A percentile compares a stretch with the other conserved stretches of the same genome.
Evolutionary conservation across 2,888 invertebrate species (phyloP).

Genomic region (Trissolcus japonicus): DNA sequence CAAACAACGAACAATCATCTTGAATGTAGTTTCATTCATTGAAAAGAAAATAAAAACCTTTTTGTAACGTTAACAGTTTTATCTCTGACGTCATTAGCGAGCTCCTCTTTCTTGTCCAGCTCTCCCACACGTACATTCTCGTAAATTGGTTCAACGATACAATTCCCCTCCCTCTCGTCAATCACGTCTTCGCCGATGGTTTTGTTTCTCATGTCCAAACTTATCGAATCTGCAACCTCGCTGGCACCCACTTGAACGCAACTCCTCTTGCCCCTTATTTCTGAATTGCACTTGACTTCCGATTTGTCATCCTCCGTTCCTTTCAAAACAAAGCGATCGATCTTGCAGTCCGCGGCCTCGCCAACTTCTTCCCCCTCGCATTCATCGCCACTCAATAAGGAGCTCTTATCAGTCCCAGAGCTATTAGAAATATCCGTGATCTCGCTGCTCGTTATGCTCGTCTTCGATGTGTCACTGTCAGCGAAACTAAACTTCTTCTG

Average conservation of each 20-base stretch:
- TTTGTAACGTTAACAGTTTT: constrained; percentile 30
- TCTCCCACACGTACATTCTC: constrained; percentile 68
- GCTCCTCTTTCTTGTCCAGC: constrained; percentile 44
- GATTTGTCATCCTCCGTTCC: constrained; percentile 64
- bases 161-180: constrained; percentile 33
- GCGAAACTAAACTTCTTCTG: constrained; percentile 73
- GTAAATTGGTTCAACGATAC: constrained; percentile 69
- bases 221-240: constrained; percentile 28
- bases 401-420: constrained; percentile 77
- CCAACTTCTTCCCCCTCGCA: constrained; percentile 73
- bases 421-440: constrained; percentile 82
- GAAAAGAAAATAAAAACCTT: constrained; percentile 11
- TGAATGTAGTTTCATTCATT: neutral
- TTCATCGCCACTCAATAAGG: constrained; percentile 73
- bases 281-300: constrained; percentile 12
- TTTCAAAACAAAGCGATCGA: constrained; percentile 64
- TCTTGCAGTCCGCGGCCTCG: constrained; percentile 71
- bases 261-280: neutral
- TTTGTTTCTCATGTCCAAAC: constrained; percentile 23
- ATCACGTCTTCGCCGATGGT: constrained; percentile 71
- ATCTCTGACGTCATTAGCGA: constrained; percentile 18
- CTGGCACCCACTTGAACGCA: neutral
- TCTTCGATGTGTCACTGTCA: constrained; percentile 75
- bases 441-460: constrained; percentile 82
- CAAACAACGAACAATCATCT: neutral